Base-by-base conservation (phyloP, 2,113 vertebrate genomes). In the Xenus cinereus region DNA sequence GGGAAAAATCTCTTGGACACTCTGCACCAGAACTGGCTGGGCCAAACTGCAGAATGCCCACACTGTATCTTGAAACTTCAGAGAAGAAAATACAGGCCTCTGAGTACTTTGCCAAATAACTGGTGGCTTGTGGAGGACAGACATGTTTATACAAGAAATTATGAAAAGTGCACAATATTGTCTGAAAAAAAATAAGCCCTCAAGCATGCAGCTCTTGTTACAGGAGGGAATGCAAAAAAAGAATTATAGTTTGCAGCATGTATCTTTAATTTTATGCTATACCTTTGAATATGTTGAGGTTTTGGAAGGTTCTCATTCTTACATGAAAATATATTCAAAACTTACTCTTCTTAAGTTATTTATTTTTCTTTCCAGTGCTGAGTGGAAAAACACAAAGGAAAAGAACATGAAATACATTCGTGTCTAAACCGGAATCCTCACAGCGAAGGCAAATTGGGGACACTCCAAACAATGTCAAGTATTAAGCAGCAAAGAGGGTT, bases 131-230 rank as follows among this genome's bases (percentile, higher is more conserved):
- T 39, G 56, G 46, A 89, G 57, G 69, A 94, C 48, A 39, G 69
- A 94, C 48, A 35, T 45, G 39, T 93, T 96, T 87, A 83, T 69
- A 76, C 62, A 95, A 82, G 66, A 95, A 93, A 95, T 85, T 73
- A 76, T 37, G 26, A 82, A 87, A 91, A 92, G 50, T 66, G 41
- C 37, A 82, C 22, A 87, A 84, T 87, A 89, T 69, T 73, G 18
- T 76, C 80, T 85, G 72, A 66, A 77, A 93, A 89, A 53, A 93
- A 90, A 80, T 77, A 95, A 90, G 39, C 67, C 62, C 59, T 91
- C 71, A 67, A 91, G 67, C 37, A 17, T 80, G 26, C 9, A 85
- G 41, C 27, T 93, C n/a, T 53, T 71, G 18, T 93, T 91, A 85
- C 4, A 3, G 41, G 37, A 77, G 5, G 39, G 43, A 59, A 76